Percentiles rank a stretch among this genome's conserved stretches.
phyloP scores from a whole-genome alignment of 2,888 invertebrate species.

The Lordiphosa andalusiaca region DNA sequence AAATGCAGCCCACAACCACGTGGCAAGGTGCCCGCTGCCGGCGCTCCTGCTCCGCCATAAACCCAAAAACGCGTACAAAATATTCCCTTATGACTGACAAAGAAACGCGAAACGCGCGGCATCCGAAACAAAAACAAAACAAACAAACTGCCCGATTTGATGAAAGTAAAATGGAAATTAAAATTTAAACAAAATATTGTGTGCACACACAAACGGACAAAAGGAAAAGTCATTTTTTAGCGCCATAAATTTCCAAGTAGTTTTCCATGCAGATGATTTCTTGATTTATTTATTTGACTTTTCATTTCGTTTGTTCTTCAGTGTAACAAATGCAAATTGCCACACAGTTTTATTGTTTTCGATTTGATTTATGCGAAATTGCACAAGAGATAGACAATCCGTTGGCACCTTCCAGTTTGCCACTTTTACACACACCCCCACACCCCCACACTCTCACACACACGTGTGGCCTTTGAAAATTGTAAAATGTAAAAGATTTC shows the following conservation, averaged over 20 bases:
- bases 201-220: slow-evolving; percentile 37
- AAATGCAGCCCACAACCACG: slow-evolving; percentile 35
- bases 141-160: slow-evolving; percentile 43
- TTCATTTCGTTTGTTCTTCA: slow-evolving; percentile 10
- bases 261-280: slow-evolving; percentile 45
- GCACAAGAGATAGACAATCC: slow-evolving; percentile 48
- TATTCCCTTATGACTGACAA: slow-evolving; percentile 60
- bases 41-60: slow-evolving; percentile 8
- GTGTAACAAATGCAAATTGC: slow-evolving; percentile 38
- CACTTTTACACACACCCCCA: slow-evolving; percentile 29
- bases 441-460: too few relatives aligned
- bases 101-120: slow-evolving; percentile 17
- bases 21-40: slow-evolving; percentile 36
- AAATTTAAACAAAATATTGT: slow-evolving; percentile 54
- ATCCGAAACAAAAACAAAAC: slow-evolving; percentile 16
- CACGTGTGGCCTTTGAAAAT: slow-evolving; percentile 2
- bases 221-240: slow-evolving; percentile 29
- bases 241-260: slow-evolving; percentile 57
- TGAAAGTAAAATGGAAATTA: slow-evolving; percentile 35
- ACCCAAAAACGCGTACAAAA: slow-evolving; percentile 25
- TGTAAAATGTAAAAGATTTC: too few relatives aligned
- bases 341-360: slow-evolving; percentile 50
- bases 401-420: slow-evolving; percentile 40
- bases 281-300: slow-evolving; percentile 6
- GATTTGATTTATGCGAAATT: slow-evolving; percentile 62